phyloP scores from a whole-genome alignment of 2,888 invertebrate genomes.

The Leucozona laternaria region DNA sequence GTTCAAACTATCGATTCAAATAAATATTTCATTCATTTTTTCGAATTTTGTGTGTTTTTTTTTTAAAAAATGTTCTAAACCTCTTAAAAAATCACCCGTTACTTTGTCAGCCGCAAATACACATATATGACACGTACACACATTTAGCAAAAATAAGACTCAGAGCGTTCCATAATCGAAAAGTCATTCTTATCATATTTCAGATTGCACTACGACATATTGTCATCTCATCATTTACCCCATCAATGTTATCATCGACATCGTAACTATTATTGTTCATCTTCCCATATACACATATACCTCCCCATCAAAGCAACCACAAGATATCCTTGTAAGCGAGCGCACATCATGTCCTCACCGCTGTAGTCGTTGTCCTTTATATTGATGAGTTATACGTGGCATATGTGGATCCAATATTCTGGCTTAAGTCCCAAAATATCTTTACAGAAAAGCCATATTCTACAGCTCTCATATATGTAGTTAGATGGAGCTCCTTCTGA shows the following conservation, averaged over 20 bases:
- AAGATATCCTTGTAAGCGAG: conserved; percentile 18
- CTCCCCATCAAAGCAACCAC: neutral
- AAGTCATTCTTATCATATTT: conserved; percentile 9
- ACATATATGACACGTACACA: neutral
- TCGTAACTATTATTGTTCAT: conserved; percentile 31
- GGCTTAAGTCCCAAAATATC: conserved; percentile 33
- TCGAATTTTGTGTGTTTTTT: too few relatives aligned
- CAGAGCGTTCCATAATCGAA: neutral
- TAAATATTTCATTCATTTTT: too few relatives aligned
- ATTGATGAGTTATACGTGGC: conserved; percentile 40
- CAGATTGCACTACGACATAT: conserved; percentile 41
- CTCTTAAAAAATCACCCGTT: too few relatives aligned
- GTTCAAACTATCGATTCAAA: too few relatives aligned
- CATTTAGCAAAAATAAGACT: neutral
- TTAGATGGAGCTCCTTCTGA: conserved; percentile 7
- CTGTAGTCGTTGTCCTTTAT: conserved; percentile 4
- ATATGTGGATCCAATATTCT: conserved; percentile 51
- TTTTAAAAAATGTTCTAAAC: too few relatives aligned
- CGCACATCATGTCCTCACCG: conserved; percentile 25
- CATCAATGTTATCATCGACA: conserved; percentile 30
- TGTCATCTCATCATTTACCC: conserved; percentile 20
- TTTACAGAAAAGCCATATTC: neutral
- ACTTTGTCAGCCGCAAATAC: neutral
- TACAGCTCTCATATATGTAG: neutral
- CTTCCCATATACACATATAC: too few relatives aligned